Conservation (phyloP, 2,888 invertebrate genomes). For the Sarcophaga carnaria region DNA sequence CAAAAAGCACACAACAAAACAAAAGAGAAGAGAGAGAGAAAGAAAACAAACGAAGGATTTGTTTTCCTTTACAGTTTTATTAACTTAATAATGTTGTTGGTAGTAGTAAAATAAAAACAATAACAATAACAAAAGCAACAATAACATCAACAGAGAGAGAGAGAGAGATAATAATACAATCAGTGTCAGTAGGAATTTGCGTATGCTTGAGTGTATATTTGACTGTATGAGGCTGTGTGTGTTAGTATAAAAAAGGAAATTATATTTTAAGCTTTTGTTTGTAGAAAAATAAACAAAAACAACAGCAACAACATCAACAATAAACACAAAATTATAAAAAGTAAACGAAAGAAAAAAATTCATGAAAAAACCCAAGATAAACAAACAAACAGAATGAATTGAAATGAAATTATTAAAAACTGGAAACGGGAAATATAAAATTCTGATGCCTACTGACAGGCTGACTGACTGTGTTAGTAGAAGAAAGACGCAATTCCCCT, state of each 20-base stretch:
- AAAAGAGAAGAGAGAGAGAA: neutral
- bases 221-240: neutral
- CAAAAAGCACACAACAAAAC: neutral
- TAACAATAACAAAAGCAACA: neutral
- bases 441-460: constrained; percentile 40
- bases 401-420: constrained; percentile 44
- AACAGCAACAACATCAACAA: constrained; percentile 1
- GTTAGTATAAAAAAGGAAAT: constrained; percentile 18
- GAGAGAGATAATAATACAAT: neutral
- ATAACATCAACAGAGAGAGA: neutral
- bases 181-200: neutral
- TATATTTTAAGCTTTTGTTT: constrained; percentile 28
- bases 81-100: constrained; percentile 28
- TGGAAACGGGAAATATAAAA: neutral
- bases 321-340: neutral
- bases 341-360: neutral
- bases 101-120: constrained; percentile 1
- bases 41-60: neutral
- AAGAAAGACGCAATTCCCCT: neutral
- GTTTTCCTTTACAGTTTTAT: constrained; percentile 4
- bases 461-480: neutral
- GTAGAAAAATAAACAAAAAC: constrained; percentile 22
- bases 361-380: neutral
- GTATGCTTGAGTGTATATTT: no score
- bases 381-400: constrained; percentile 37